These are phyloP conservation scores for Xenopus borealis DNA, from an alignment of 2,113 vertebrate species.

Conservation along the genomic window DNA sequence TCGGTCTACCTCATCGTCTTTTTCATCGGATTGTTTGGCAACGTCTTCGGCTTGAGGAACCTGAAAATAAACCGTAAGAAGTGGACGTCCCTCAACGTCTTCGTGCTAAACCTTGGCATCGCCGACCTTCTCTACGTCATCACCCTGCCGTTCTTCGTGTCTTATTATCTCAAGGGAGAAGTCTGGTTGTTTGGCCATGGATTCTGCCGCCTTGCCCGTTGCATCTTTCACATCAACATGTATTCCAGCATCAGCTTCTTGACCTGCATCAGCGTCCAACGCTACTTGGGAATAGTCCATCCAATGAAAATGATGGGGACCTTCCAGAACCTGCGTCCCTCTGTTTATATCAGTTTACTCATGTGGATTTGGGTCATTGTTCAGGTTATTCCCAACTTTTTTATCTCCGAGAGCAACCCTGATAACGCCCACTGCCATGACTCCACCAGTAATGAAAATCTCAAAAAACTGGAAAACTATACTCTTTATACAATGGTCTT, in stretches of 20 bases:
- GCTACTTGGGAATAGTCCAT: slow-evolving; percentile 76
- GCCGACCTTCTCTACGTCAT: slow-evolving; percentile 72
- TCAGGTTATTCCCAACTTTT: slow-evolving; percentile 62
- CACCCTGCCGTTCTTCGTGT: slow-evolving; percentile 69
- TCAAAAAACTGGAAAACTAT: slow-evolving; percentile 43
- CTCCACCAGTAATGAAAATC: slow-evolving; percentile 38
- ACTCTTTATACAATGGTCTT: slow-evolving; percentile 58
- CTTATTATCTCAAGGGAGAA: slow-evolving; percentile 56
- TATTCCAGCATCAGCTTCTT: slow-evolving; percentile 79
- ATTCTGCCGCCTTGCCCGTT: slow-evolving; percentile 68
- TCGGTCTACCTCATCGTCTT: slow-evolving; percentile 62
- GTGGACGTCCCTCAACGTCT: slow-evolving; percentile 55
- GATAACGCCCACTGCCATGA: slow-evolving; percentile 49
- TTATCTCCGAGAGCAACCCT: slow-evolving; percentile 50
- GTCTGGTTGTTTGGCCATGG: slow-evolving; percentile 65
- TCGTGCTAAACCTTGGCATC: slow-evolving; percentile 69
- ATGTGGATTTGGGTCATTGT: slow-evolving; percentile 66
- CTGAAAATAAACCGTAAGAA: slow-evolving; percentile 50
- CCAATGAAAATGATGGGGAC: slow-evolving; percentile 62
- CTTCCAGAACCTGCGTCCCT: slow-evolving; percentile 34
- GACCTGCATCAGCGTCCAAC: slow-evolving; percentile 75
- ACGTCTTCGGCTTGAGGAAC: slow-evolving; percentile 59
- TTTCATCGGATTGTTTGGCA: slow-evolving; percentile 64
- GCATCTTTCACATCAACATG: slow-evolving; percentile 73
- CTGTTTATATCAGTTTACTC: slow-evolving; percentile 27